phyloP scores from a whole-genome alignment of 2,113 vertebrate species.

The Chaetodon auriga region DNA sequence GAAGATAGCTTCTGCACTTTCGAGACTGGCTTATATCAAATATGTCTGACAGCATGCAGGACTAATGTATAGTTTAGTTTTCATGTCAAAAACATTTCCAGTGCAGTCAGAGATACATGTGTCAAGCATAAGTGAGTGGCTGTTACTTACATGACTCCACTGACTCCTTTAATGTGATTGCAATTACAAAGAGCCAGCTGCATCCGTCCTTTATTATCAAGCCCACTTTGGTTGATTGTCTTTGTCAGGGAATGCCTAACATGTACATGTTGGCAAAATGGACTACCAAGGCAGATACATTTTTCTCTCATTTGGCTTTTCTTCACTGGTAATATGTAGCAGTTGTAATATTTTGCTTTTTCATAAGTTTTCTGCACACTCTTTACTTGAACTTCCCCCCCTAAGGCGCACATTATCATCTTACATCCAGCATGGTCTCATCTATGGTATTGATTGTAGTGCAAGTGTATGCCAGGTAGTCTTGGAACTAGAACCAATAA shows the following conservation, averaged over 20 bases:
- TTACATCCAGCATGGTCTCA: conserved; percentile 66
- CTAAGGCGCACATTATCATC: conserved; percentile 72
- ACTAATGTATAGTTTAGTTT: neutral
- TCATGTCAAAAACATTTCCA: neutral
- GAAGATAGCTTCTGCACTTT: conserved; percentile 34
- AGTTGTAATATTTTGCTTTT: conserved; percentile 49
- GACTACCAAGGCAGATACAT: neutral
- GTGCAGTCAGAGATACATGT: neutral
- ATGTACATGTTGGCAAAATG: neutral
- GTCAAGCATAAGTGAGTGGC: neutral
- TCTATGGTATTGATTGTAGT: conserved; percentile 79
- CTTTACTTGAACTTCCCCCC: conserved; percentile 65
- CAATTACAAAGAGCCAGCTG: conserved; percentile 15
- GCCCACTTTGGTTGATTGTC: conserved; percentile 13
- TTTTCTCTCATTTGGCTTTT: neutral
- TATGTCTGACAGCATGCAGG: neutral
- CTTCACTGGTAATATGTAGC: conserved; percentile 12
- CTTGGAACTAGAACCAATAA: conserved; percentile 74
- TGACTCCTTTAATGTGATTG: conserved; percentile 6
- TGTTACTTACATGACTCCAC: conserved; percentile 7
- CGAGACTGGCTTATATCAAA: conserved; percentile 15
- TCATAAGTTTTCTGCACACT: conserved; percentile 40
- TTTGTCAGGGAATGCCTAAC: conserved; percentile 20
- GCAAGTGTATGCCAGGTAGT: conserved; percentile 79
- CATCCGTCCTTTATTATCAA: conserved; percentile 8